A percentile compares a stretch with the other conserved stretches of the same genome.
Conservation (phyloP, 2,113 vertebrate genomes). For the Mionectes macconnelli region DNA sequence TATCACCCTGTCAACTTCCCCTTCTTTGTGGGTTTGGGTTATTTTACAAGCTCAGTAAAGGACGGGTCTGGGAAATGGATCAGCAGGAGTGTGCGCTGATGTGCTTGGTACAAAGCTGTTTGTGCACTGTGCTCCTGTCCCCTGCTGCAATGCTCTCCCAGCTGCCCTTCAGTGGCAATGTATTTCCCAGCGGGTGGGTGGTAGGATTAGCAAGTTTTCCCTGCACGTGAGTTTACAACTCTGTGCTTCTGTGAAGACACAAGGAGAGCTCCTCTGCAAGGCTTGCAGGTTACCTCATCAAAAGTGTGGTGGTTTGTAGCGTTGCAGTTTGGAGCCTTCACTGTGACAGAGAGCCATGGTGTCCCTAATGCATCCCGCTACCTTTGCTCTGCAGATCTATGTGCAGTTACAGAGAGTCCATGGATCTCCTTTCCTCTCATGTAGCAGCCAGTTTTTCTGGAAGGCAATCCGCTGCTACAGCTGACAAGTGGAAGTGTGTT, state of each 20-base stretch:
- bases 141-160: background rate
- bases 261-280: background rate
- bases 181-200: background rate
- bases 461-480: background rate
- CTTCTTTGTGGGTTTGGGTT: background rate
- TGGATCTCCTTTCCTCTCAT: background rate
- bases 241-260: background rate
- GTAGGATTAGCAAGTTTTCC: background rate
- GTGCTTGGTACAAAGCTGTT: background rate
- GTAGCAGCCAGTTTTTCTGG: background rate
- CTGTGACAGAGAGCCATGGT: background rate
- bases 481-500: background rate
- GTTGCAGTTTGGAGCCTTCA: background rate
- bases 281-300: background rate
- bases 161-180: background rate
- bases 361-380: background rate
- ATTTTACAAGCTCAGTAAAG: background rate
- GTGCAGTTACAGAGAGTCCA: background rate
- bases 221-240: background rate
- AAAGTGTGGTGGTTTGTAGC: rapidly evolving
- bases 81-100: background rate
- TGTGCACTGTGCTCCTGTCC: background rate
- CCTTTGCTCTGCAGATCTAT: background rate
- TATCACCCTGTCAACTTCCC: background rate
- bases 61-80: background rate